A percentile compares a stretch with the other conserved stretches of the same genome.
Evolutionary conservation across 2,113 vertebrate genomes (phyloP).

Genomic region (Monarcha castaneiventris): DNA sequence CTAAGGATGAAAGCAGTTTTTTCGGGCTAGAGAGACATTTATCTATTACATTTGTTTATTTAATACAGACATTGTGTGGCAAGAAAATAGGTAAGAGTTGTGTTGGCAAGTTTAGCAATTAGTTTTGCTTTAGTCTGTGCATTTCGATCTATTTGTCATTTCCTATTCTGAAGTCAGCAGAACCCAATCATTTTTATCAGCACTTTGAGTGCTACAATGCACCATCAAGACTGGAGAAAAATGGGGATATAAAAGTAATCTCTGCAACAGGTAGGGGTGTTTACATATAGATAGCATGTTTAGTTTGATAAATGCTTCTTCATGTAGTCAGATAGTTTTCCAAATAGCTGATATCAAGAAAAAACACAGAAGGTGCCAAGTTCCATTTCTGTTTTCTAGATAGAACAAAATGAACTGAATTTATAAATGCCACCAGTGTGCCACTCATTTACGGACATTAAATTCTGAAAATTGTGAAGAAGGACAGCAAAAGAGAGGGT

Average conservation of each 20-base stretch:
- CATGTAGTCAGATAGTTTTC: not conserved
- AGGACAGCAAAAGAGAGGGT: constrained; percentile 15
- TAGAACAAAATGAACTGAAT: not conserved
- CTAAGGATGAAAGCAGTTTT: not conserved
- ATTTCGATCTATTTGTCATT: constrained; percentile 29
- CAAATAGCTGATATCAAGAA: constrained; percentile 33
- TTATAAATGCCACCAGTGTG: constrained; percentile 47
- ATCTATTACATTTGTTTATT: not conserved
- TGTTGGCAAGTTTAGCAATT: not conserved
- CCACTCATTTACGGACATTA: constrained; percentile 16
- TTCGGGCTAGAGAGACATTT: not conserved
- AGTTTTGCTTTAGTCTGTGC: constrained; percentile 26
- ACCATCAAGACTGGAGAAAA: constrained; percentile 8
- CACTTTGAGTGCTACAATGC: not conserved
- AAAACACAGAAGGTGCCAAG: not conserved
- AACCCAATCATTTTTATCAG: constrained; percentile 45
- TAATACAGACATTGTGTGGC: not conserved
- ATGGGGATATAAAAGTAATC: constrained; percentile 32
- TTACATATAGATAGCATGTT: constrained; percentile 53
- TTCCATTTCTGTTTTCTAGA: constrained; percentile 12
- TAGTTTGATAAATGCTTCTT: constrained; percentile 23
- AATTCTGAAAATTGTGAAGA: constrained; percentile 56
- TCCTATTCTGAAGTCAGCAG: constrained; percentile 9
- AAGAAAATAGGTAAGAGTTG: not conserved
- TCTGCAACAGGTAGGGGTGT: not conserved